Evolutionary conservation across 2,888 invertebrate species (phyloP), one percentile per base, ranked within the genome.

Genomic region (Steinernema scapterisci): DNA sequence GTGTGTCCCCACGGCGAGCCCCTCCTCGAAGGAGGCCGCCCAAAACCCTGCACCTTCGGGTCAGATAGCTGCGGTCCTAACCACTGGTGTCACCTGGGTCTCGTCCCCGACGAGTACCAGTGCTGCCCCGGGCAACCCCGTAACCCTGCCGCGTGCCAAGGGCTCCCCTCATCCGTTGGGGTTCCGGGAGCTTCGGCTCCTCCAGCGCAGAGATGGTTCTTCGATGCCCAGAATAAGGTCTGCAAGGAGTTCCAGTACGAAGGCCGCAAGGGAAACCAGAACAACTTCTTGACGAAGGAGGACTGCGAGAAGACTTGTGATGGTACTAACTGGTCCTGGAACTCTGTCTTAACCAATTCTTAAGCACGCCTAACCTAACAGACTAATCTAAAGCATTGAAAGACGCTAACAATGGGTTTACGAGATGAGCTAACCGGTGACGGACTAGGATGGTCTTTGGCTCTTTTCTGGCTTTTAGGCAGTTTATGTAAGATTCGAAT

Each of bases 1-100:
- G 83, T 85, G 71, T 86, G 86, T 54, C 83, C 84, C 46, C 73
- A 77, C 44, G 86, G 86, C 43, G 76, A 80, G 7, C 86, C 86
- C 7, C 77, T 80, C 38, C 80, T 85, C 74, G 63, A 78, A n/a
- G 73, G 77, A 54, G 80, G 79, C 54, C 75, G 78, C 13, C 85
- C 86, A 5, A 73, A 79, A 1, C 79, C 80, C 13, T 86, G 86
- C 79, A 84, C 84, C 0, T 86, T 84, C 74, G 79, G 80, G 70
- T 78, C 80, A 43, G 77, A 80, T 63, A 79, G 79, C 9, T 85
- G 85, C 75, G 85, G 83, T 13, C 72, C 78, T 27, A 78, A 79
- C 16, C 83, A 85, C 74, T 86, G 81, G 80, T 84, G 84, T 70
- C 86, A 86, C 70, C 73, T 86, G 7, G 85, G 85, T 16, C 76